Evolutionary conservation across 2,888 invertebrate species (phyloP), one percentile per base, ranked within the genome.

Genomic region (Drosophila borborema): DNA sequence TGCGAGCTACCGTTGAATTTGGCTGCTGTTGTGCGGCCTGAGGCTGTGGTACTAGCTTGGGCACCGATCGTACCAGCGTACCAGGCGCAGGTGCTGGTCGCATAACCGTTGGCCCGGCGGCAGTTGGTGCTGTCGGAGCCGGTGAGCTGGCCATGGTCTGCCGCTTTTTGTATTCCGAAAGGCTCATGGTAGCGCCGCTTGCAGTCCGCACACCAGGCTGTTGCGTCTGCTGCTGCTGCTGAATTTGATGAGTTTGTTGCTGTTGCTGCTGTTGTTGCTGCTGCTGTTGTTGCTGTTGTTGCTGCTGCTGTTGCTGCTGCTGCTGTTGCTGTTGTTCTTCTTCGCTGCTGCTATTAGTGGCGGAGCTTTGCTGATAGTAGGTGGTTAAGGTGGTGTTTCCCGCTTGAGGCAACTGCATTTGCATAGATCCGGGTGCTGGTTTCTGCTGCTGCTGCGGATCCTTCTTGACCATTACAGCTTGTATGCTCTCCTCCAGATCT

Each of bases 401-500:
- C 1, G 62, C 64, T 1, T 74, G 60, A 2, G 76, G 59, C 61
- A 72, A 38, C 28, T 64, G 77, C 45, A 65, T 76, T 16, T 81
- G 58, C 3, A 66, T 49, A 36, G 43, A 31, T 12, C 41, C 28
- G 1, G 55, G 2, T 9, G 46, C n/a, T 2, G 78, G 65, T 31
- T 79, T 77, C 2, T 81, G 82, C 53, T 92, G 92, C 36, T 92
- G 92, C 36, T 77, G 81, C 56, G 91, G 92, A 36, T 92, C 90
- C 64, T 92, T 92, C 48, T 92, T 92, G 0, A 93, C 90, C 28
- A 92, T 91, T 0, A 91, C 92, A 0, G 93, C 92, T 73, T 92
- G 92, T 40, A 93, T 93, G 60, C 92, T 91, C 3, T 93, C 93
- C 76, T 93, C 93, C 40, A 93, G 76, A 62, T 93, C 93, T 46